Percentiles rank a stretch among this genome's conserved stretches.
phyloP scores from a whole-genome alignment of 2,888 invertebrate genomes.

The Conomelus anceps region DNA sequence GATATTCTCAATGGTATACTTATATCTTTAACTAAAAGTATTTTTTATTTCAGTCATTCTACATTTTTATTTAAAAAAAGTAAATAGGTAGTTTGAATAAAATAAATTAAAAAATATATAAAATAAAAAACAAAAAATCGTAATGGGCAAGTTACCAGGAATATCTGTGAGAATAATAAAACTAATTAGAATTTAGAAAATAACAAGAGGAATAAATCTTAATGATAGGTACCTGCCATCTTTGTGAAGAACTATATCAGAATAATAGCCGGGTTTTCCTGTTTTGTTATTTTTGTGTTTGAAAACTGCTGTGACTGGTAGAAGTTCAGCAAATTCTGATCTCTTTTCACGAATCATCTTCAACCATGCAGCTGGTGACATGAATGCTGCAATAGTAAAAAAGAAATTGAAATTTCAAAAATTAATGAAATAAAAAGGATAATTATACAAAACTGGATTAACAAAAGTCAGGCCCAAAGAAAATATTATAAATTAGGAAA shows the following conservation, averaged over 20 bases:
- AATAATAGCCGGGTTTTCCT: slow-evolving; percentile 52
- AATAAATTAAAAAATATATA: too few relatives aligned
- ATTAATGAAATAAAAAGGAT: not conserved
- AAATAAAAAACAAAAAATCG: too few relatives aligned
- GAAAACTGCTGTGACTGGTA: slow-evolving; percentile 54
- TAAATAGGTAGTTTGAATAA: too few relatives aligned
- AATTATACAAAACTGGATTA: slow-evolving; percentile 12
- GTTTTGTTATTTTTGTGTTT: slow-evolving; percentile 50
- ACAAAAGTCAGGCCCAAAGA: too few relatives aligned
- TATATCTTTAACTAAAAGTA: too few relatives aligned
- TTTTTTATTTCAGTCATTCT: too few relatives aligned
- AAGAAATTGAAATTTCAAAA: not conserved
- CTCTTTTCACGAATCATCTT: slow-evolving; percentile 44
- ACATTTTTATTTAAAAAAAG: too few relatives aligned
- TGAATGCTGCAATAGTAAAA: slow-evolving; percentile 47
- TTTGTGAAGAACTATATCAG: slow-evolving; percentile 54
- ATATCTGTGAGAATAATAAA: not conserved
- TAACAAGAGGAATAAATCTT: not conserved
- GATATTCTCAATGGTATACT: too few relatives aligned
- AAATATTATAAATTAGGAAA: too few relatives aligned
- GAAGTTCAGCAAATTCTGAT: slow-evolving; percentile 43
- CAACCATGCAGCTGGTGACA: slow-evolving; percentile 52
- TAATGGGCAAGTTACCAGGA: too few relatives aligned
- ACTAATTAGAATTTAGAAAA: not conserved
- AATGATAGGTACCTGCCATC: slow-evolving; percentile 50